A percentile compares a stretch with the other conserved stretches of the same genome.
These are phyloP conservation scores for Amblyraja radiata DNA, from an alignment of 2,797 vertebrate species.

Conservation along the genomic window DNA sequence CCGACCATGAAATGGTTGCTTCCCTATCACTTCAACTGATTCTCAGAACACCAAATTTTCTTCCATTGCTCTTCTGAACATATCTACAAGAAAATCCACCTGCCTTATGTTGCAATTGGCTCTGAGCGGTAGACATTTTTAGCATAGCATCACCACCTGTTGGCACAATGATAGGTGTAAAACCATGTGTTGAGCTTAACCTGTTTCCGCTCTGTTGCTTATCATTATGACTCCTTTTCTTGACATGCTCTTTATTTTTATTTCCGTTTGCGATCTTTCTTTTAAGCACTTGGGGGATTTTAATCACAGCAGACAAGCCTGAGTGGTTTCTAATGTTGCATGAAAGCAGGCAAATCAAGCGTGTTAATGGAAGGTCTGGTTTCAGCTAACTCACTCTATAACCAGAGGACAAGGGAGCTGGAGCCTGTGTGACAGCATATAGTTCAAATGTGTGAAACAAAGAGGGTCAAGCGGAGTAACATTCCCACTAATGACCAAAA, in stretches of 20 bases:
- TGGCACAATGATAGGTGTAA: constrained; percentile 10
- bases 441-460: constrained; percentile 24
- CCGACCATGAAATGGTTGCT: background rate
- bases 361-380: constrained; percentile 32
- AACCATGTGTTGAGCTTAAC: background rate
- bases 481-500: constrained; percentile 24
- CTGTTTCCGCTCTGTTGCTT: constrained; percentile 14
- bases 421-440: background rate
- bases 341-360: constrained; percentile 35
- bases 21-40: background rate
- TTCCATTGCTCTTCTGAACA: too few species aligned
- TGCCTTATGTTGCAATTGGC: background rate
- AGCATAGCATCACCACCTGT: background rate
- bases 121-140: background rate
- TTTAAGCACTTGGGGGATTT: constrained; percentile 35
- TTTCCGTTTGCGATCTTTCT: constrained; percentile 15
- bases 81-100: background rate
- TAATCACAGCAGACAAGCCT: constrained; percentile 36
- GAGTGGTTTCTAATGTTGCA: constrained; percentile 24
- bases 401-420: background rate
- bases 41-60: background rate
- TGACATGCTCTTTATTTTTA: constrained; percentile 33
- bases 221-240: constrained; percentile 26
- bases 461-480: background rate
- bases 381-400: constrained; percentile 17